A percentile compares a stretch with the other conserved stretches of the same genome.
These are phyloP conservation scores for Heteromurus nitidus DNA, from an alignment of 2,888 invertebrate genomes.

Conservation along the genomic window DNA sequence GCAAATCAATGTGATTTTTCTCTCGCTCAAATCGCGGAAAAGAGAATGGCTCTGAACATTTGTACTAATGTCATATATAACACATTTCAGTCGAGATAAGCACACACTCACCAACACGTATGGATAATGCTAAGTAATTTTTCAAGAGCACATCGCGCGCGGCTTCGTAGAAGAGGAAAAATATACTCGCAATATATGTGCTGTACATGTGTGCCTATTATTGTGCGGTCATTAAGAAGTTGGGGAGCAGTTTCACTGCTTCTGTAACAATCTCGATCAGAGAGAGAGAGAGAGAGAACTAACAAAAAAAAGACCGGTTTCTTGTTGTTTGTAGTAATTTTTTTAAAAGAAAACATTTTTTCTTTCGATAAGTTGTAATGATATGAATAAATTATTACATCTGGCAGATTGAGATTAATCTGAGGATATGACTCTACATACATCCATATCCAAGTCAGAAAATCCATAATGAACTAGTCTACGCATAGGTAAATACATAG, in stretches of 20 bases:
- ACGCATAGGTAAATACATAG: too few species aligned
- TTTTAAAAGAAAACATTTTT: conserved; percentile 20
- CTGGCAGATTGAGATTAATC: conserved; percentile 65
- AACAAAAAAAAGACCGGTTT: conserved; percentile 62
- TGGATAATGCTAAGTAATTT: conserved; percentile 38
- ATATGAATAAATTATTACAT: conserved; percentile 66
- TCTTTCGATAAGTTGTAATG: conserved; percentile 59
- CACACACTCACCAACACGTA: conserved; percentile 30
- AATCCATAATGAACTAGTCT: not conserved
- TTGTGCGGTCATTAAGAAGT: conserved; percentile 14
- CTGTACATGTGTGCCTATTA: not conserved
- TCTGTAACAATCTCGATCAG: conserved; percentile 39
- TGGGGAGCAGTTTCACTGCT: not conserved
- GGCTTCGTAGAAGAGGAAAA: too few species aligned
- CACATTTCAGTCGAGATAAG: conserved; percentile 45
- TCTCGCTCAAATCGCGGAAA: too few species aligned
- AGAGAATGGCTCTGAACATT: conserved; percentile 29
- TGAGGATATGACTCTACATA: conserved; percentile 32
- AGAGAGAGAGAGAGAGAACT: conserved; percentile 3
- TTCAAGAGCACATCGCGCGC: too few species aligned
- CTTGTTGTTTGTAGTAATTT: conserved; percentile 42
- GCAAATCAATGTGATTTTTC: too few species aligned
- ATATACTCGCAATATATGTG: too few species aligned
- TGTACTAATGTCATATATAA: conserved; percentile 45
- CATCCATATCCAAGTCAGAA: conserved; percentile 12